These are phyloP conservation scores for Steatocranus sp. DNA, from an alignment of 2,797 vertebrate species.

Conservation along the genomic window DNA sequence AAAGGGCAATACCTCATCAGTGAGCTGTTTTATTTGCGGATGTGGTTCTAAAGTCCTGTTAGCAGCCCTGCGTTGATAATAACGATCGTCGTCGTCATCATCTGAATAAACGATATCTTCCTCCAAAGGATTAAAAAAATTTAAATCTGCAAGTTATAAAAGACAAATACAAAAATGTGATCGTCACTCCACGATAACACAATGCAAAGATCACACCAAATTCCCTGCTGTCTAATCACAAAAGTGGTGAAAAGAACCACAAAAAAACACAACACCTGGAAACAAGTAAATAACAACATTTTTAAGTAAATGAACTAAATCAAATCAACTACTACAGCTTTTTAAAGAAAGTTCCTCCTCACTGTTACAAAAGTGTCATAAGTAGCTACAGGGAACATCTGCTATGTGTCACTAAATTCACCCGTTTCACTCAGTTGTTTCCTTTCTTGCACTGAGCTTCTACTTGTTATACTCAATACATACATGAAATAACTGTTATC, in stretches of 20 bases:
- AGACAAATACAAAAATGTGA: not conserved
- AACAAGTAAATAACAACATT: not conserved
- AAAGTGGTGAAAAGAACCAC: not conserved
- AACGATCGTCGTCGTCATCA: not conserved
- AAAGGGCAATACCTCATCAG: constrained; percentile 48
- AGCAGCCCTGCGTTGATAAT: not conserved
- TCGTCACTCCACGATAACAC: fast-evolving
- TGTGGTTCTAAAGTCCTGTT: constrained; percentile 38
- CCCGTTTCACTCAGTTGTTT: not conserved
- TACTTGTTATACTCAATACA: not conserved
- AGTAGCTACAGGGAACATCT: not conserved
- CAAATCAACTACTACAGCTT: not conserved
- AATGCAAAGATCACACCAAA: not conserved
- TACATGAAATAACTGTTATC: not conserved
- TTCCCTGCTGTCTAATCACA: not conserved
- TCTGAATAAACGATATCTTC: constrained; percentile 36
- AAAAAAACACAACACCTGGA: not conserved
- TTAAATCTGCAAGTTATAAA: constrained; percentile 4
- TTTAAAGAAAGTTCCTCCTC: not conserved
- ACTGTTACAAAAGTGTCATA: not conserved
- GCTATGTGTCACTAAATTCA: not conserved
- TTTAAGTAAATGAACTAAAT: not conserved
- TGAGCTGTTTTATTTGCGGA: constrained; percentile 52
- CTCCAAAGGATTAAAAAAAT: constrained; percentile 19
- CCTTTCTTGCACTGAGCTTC: not conserved